phyloP scores from a whole-genome alignment of 23 tunicate species.

The Trididemnum miniatum region DNA sequence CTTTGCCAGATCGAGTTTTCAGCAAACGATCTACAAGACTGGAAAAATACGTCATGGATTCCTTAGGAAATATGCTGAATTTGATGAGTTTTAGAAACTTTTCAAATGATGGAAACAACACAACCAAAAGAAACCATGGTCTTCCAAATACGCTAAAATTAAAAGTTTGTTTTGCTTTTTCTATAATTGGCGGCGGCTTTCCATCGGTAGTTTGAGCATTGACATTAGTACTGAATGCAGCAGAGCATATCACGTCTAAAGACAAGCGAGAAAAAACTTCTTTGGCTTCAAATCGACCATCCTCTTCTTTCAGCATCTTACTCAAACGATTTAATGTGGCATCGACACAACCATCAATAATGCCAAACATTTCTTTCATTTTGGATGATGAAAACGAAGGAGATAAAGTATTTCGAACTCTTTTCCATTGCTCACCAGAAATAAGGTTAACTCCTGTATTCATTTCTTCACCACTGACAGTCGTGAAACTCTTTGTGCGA shows the following conservation, averaged over 20 bases:
- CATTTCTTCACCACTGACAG: slow-evolving; percentile 61
- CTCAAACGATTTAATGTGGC: slow-evolving; percentile 22
- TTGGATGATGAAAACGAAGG: slow-evolving; percentile 78
- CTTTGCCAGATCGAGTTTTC: slow-evolving; percentile 10
- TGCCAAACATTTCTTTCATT: slow-evolving; percentile 70
- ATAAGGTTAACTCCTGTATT: slow-evolving; percentile 37
- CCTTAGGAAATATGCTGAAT: slow-evolving; percentile 33
- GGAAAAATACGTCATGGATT: slow-evolving; percentile 23
- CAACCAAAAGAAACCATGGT: slow-evolving; percentile 30
- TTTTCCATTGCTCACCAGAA: slow-evolving; percentile 80
- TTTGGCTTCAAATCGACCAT: slow-evolving; percentile 57
- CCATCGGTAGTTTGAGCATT: slow-evolving; percentile 30
- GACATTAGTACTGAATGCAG: slow-evolving; percentile 82
- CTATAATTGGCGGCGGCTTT: background rate
- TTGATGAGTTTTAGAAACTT: slow-evolving; percentile 14
- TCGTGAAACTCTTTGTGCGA: slow-evolving; percentile 30
- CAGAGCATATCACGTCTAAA: slow-evolving; percentile 73
- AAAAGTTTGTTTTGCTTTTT: slow-evolving; percentile 39
- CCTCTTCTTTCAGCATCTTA: slow-evolving; percentile 1
- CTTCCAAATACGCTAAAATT: slow-evolving; percentile 24
- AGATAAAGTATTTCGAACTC: slow-evolving; percentile 46
- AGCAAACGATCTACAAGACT: slow-evolving; percentile 36
- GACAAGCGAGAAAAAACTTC: slow-evolving; percentile 38
- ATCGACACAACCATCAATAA: slow-evolving; percentile 57
- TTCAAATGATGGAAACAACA: slow-evolving; percentile 59